These are phyloP conservation scores for Augiades crinisus DNA, from an alignment of 2,888 invertebrate species.

Conservation along the genomic window DNA sequence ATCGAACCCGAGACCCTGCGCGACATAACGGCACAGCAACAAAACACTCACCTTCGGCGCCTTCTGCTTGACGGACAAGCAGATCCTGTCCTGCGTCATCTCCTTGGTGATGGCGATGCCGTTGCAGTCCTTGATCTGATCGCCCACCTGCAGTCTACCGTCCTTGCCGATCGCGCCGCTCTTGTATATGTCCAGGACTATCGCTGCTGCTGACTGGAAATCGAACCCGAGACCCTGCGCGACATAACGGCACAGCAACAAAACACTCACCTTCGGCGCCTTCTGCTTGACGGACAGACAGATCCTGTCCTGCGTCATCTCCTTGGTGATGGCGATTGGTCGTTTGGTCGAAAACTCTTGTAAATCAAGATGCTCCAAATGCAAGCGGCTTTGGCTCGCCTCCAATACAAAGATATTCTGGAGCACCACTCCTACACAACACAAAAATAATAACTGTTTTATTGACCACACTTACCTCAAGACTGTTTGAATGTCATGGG, in stretches of 20 bases:
- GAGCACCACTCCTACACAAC: slow-evolving; percentile 12
- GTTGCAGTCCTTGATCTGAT: slow-evolving; percentile 96
- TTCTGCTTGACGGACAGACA: slow-evolving; percentile 92
- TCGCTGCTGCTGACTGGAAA: slow-evolving; percentile 89
- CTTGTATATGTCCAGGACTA: slow-evolving; percentile 95
- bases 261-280: slow-evolving; percentile 31
- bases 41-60: slow-evolving; percentile 31
- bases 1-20: too few relatives aligned
- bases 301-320: slow-evolving; percentile 92
- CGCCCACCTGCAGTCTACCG: slow-evolving; percentile 93
- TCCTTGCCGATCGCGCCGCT: slow-evolving; percentile 96
- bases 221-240: too few relatives aligned
- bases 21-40: too few relatives aligned
- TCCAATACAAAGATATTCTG: slow-evolving; percentile 17
- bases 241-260: too few relatives aligned
- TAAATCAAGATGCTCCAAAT: slow-evolving; percentile 16
- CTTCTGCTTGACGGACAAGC: slow-evolving; percentile 91
- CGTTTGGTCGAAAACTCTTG: neutral
- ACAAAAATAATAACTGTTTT: slow-evolving; percentile 17
- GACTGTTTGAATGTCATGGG: slow-evolving; percentile 10
- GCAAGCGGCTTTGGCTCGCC: slow-evolving; percentile 3
- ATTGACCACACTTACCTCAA: neutral
- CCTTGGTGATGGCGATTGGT: slow-evolving; percentile 86
- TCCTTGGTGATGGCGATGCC: slow-evolving; percentile 89
- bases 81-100: slow-evolving; percentile 91